Percentiles rank a stretch among this genome's conserved stretches.
Conservation (phyloP, 2,113 vertebrate species). For the Xiphophorus maculatus region DNA sequence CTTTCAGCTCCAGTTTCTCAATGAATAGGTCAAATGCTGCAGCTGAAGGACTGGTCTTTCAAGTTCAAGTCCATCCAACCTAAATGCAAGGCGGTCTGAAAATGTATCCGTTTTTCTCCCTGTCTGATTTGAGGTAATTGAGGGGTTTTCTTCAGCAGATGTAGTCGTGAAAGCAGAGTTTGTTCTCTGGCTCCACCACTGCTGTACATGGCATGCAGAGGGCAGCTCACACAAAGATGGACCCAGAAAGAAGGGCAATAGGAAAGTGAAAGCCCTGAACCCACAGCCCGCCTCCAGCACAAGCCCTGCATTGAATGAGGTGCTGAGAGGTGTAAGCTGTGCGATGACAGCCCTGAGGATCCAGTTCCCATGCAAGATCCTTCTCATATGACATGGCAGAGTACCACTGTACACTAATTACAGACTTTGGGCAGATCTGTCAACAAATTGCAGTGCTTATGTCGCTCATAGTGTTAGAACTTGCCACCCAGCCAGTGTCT, state of each 20-base stretch:
- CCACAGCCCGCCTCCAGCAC: conserved; percentile 26
- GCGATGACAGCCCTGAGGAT: conserved; percentile 63
- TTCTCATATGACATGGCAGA: conserved; percentile 61
- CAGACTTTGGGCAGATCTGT: conserved; percentile 53
- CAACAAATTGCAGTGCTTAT: conserved; percentile 57
- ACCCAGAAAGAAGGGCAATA: conserved; percentile 23
- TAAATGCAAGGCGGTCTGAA: conserved; percentile 37
- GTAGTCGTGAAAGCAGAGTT: conserved; percentile 45
- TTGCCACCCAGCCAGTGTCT: conserved; percentile 23
- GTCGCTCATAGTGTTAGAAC: conserved; percentile 53
- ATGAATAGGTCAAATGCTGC: conserved; percentile 17
- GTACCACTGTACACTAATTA: conserved; percentile 53
- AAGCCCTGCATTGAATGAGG: conserved; percentile 44
- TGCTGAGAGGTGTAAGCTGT: conserved; percentile 55
- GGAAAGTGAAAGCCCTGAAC: conserved; percentile 39
- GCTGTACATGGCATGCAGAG: conserved; percentile 37
- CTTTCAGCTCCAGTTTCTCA: conserved; percentile 23
- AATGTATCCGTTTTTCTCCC: conserved; percentile 11
- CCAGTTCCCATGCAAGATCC: conserved; percentile 32
- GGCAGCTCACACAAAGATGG: conserved; percentile 30
- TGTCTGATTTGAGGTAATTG: conserved; percentile 41
- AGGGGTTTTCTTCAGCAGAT: conserved; percentile 24
- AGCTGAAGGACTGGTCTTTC: conserved; percentile 43
- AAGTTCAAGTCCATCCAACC: conserved; percentile 30
- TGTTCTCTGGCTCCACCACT: conserved; percentile 40